Evolutionary conservation across 2,888 invertebrate genomes (phyloP), one percentile per base, ranked within the genome.

Genomic region (Gasteruption jaculator): DNA sequence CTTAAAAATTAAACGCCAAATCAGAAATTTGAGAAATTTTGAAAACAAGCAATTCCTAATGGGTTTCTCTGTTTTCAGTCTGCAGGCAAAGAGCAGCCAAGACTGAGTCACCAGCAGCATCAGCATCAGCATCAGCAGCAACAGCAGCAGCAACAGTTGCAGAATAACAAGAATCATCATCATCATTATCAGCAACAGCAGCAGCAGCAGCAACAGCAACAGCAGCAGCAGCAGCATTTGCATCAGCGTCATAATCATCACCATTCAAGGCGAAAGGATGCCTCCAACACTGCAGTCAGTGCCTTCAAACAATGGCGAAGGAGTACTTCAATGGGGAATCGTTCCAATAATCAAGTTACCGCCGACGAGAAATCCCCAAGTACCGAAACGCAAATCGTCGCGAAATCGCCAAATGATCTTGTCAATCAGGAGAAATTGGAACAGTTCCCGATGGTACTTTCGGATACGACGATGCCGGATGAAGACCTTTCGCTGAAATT

Each of bases 401-500:
- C 39, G 21, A 53, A 53, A 38, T 24, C 46, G 11, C 50, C 53
- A 12, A 53, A 46, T 32, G 57, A 57, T 31, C 45, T 49, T 2
- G 43, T 29, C 4, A 49, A 56, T 4, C 27, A 52, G 2, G 48
- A 51, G 8, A 62, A 61, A 41, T 52, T 67, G 53, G 63, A 67
- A 41, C 61, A 61, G 27, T 68, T 68, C 34, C 68, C 68, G 3
- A 39, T 60, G 26, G 56, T 60, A 10, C 51, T 62, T 20, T 65
- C 66, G 16, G 66, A 68, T 30, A 38, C 63, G 3, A 58, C 59
- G 8, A 63, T 56, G 58, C 65, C 63, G 10, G 64, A 67, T 25
- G 65, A 63, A 29, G 68, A 68, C 45, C 49, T 66, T 3, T 68
- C 68, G 7, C 49, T 68, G 20, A 68, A 68, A 50, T 68, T 61